These are phyloP conservation scores for Synanthedon tipuliformis DNA, from an alignment of 2,888 invertebrate species.

Conservation along the genomic window DNA sequence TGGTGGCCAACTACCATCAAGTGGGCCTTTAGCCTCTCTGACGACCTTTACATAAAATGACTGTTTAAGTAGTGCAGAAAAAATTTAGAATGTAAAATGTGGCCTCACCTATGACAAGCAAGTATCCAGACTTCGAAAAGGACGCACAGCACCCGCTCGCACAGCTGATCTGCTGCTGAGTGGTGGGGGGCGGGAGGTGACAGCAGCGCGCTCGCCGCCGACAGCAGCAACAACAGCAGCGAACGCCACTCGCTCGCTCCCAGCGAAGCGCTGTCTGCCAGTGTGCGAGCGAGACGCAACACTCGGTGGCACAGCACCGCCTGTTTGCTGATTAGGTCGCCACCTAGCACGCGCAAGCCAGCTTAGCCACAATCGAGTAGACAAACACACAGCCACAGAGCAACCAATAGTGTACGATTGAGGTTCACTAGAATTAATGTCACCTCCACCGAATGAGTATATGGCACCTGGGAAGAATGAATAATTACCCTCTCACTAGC, in stretches of 20 bases:
- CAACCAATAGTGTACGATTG: not conserved
- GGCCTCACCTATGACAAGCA: constrained; percentile 62
- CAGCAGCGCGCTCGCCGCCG: constrained; percentile 87
- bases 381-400: not conserved
- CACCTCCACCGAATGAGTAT: too few relatives aligned
- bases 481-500: too few relatives aligned
- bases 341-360: constrained; percentile 61
- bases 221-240: constrained; percentile 83
- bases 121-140: constrained; percentile 85
- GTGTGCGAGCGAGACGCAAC: constrained; percentile 83
- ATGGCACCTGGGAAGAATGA: too few relatives aligned
- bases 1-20: too few relatives aligned
- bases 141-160: constrained; percentile 93
- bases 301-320: constrained; percentile 94
- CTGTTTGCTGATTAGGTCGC: constrained; percentile 92
- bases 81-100: not conserved
- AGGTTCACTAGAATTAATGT: too few relatives aligned
- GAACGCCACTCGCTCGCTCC: constrained; percentile 93
- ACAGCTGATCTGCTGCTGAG: constrained; percentile 94
- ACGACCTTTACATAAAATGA: too few relatives aligned
- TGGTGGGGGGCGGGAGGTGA: constrained; percentile 94
- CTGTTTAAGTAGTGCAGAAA: too few relatives aligned
- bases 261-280: constrained; percentile 63
- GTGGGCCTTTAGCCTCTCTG: not conserved
- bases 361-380: not conserved